Base-by-base conservation (phyloP, 2,888 invertebrate genomes). In the Trachelus troglodyta region DNA sequence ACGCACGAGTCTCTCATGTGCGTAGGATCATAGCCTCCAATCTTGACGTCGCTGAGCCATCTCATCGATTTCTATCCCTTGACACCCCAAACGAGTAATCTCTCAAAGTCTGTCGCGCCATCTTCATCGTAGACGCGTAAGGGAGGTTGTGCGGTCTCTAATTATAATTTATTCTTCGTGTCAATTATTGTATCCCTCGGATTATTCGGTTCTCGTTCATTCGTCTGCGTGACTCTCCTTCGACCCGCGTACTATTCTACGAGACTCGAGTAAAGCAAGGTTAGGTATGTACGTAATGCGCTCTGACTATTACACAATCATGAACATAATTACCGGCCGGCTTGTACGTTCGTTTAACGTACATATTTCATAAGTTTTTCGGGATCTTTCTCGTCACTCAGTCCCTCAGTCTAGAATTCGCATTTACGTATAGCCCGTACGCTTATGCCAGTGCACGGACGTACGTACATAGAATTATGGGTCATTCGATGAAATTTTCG, bases 21-120 rank as follows among this genome's bases (percentile, higher is more conserved):
- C 87, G 91, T 90, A 37, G 90, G 91, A 75, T 90, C 91, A 91
- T 91, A 91, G 91, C 91, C 91, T 86, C 88, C 89, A 80, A 90
- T 90, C 84, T 87, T 90, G 83, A 89, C 90, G 80, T 90, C 89
- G 87, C 87, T 91, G 87, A 90, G 90, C 85, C 91, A 91, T 81
- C 89, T 91, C 88, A 90, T 90, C 87, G 90, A 91, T 87, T 90
- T 90, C 81, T 90, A 91, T 85, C 89, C 91, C 80, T 80, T 90
- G 76, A 88, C 85, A 83, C 89, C 89, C 79, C 87, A 87, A 78
- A 68, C 75, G 73, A 75, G 23, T 69, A 78, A 78, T 37, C 40
- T 78, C 75, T 73, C 78, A 34, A 78, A 75, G 73, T 78, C 78
- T 78, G 73, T 71, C n/a, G 75, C 75, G 34, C 78, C 75, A 73